Base-by-base conservation (phyloP, 2,888 invertebrate species). In the Galerucella nymphaeae region DNA sequence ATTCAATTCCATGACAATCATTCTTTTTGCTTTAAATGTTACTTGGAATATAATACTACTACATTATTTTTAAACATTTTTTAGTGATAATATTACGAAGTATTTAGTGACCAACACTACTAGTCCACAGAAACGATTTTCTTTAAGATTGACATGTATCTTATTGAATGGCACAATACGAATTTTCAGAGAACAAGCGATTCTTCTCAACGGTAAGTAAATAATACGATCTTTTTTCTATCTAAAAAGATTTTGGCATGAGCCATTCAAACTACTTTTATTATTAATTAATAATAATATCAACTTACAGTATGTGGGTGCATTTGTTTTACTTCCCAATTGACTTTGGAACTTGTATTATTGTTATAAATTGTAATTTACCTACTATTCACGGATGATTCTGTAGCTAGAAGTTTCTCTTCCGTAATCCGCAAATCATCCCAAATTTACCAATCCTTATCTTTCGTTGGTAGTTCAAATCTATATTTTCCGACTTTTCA, bases 121-220 rank as follows among this genome's bases (percentile, higher is more conserved):
- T 0, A 70, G 69, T 61, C 75, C 75, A 1, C 73, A 59, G 30
- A 75, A 73, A 67, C 66, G 75, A 23, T 75, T 75, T 61, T 75
- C 75, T 11, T 66, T 75, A 20, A 64, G 72, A 53, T 38, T 75
- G 6, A 64, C 73, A 11, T 61, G 69, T 48, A 62, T 70, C 57
- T 64, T 75, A 30, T 10, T 72, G 18, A 71, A 73, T 67, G 75
- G 75, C 53, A 61, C 73, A 9, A 18, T 73, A 13, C 71, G 70
- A 73, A 75, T 75, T 61, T 65, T 63, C 18, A 72, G 55, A 63
- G 59, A 71, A 48, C 69, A 73, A 66, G 73, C 64, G 4, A 23
- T 58, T 16, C 61, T 71, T 20, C 65, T 75, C 6, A 53, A 73
- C 65, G 70, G 75, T 73, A 67, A 67, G 58, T 58, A 6, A 0